phyloP scores from a whole-genome alignment of 2,797 vertebrate genomes.

The Sus cebifrons region DNA sequence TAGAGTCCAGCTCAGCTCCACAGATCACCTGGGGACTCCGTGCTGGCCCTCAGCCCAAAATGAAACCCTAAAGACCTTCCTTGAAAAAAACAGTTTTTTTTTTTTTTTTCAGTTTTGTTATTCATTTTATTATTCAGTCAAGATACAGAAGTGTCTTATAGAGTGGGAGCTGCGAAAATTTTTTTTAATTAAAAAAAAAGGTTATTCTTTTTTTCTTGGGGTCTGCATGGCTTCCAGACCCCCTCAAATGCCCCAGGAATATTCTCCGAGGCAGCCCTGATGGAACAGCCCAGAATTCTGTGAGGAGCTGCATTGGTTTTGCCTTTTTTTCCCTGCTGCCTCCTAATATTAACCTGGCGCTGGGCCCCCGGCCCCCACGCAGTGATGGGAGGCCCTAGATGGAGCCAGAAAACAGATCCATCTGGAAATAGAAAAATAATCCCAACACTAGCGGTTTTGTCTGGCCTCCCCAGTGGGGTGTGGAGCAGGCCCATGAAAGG shows the following conservation, averaged over 20 bases:
- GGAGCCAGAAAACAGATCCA: conserved; percentile 80
- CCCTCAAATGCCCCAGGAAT: conserved; percentile 85
- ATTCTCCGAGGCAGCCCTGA: conserved; percentile 73
- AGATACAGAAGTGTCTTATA: no score
- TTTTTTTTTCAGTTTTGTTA: background rate
- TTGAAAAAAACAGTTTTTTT: background rate
- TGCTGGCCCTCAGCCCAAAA: conserved; percentile 8
- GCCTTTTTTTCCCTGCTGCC: conserved; percentile 75
- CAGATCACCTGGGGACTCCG: conserved; percentile 18
- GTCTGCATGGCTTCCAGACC: conserved; percentile 60
- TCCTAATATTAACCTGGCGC: conserved; percentile 84
- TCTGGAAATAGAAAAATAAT: conserved; percentile 85
- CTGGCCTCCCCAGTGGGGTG: conserved; percentile 69
- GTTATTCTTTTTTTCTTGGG: conserved; percentile 38
- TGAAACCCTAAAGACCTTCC: conserved; percentile 70
- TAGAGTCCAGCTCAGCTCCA: background rate
- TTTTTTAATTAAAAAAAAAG: background rate
- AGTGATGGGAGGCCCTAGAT: conserved; percentile 83
- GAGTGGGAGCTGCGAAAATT: no score
- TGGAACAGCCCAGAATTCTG: conserved; percentile 82
- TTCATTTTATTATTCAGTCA: no score
- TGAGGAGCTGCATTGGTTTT: conserved; percentile 79
- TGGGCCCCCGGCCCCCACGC: conserved; percentile 76
- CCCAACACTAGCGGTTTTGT: conserved; percentile 77
- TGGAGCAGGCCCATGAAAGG: conserved; percentile 79